Evolutionary conservation across 2,113 vertebrate genomes (phyloP), one percentile per base, ranked within the genome.

Genomic region (Barbus barbus): DNA sequence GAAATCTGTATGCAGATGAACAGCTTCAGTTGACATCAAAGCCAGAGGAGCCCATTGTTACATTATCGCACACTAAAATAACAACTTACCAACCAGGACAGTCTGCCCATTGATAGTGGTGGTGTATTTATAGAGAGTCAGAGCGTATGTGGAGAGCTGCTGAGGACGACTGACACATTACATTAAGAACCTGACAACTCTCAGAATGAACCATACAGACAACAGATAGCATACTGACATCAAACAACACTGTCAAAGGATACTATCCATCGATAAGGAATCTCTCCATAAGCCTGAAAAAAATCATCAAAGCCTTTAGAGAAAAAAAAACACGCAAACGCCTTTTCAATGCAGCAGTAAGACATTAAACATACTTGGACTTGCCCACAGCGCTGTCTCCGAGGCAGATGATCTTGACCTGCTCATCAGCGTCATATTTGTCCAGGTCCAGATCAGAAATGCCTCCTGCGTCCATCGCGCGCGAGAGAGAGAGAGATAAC

Each of bases 211-310:
- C 38, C 46, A 69, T 38, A 56, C 77, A 41, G 3, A 78, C n/a
- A 44, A 11, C 11, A 44, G 41, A 44, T 44, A n/a, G n/a, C 38
- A 9, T 8, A 41, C 9, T 41, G 9, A 41, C 41, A 48, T 48
- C 1, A 0, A 3, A 33, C 1, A 53, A 14, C 24, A 41, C 2
- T 3, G 48, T 18, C n/a, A 89, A 95, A 97, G 96, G 97, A 98
- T 99, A 97, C 96, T 97, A 98, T 84, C 96, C 96, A 22, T 98
- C 96, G 93, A 99, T 91, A n/a, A 99, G 96, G 90, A 98, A 99
- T 79, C 97, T 91, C 90, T 97, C 97, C 96, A 99, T 96, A 83
- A 99, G 91, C 91, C 97, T 99, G 87, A 13, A 90, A 92, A 26
- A 58, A 13, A 90, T 53, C 86, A 16, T 41, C 1, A 65, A 12